Percentiles rank a stretch among this genome's conserved stretches.
phyloP scores from a whole-genome alignment of 2,113 vertebrate species.

The Climacteris rufus region DNA sequence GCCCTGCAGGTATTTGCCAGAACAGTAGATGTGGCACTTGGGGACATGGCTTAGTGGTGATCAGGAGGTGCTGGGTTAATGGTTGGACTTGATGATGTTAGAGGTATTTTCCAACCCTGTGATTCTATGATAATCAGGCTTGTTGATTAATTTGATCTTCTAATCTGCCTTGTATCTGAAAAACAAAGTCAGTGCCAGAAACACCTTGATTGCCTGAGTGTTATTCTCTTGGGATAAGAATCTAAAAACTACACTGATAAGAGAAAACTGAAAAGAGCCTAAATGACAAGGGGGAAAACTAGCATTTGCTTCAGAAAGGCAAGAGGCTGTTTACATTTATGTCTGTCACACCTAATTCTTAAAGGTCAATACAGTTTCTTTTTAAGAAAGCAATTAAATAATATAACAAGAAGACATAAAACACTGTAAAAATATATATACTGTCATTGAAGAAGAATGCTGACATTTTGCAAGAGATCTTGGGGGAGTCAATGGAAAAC shows the following conservation, averaged over 20 bases:
- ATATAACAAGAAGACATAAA: not conserved
- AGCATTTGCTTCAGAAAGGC: not conserved
- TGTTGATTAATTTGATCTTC: not conserved
- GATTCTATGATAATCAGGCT: not conserved
- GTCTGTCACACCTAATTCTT: not conserved
- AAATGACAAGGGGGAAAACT: not conserved
- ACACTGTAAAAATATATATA: not conserved
- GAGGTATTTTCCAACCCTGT: not conserved
- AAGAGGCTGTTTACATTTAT: not conserved
- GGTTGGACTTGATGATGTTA: not conserved
- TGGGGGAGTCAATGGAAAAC: not conserved
- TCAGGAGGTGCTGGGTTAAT: not conserved
- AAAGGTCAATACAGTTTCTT: slow-evolving; percentile 21
- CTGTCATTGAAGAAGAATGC: not conserved
- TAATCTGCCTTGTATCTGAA: not conserved
- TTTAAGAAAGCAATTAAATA: not conserved
- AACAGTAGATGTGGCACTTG: fast-evolving
- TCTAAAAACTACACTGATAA: not conserved
- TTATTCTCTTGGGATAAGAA: not conserved
- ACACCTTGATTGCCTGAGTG: not conserved
- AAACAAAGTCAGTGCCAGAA: not conserved
- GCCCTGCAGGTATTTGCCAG: not conserved
- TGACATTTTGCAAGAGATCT: not conserved
- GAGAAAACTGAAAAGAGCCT: not conserved
- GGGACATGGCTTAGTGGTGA: not conserved